Evolutionary conservation across 2,797 vertebrate genomes (phyloP).

Genomic region (Bothrops alternatus): DNA sequence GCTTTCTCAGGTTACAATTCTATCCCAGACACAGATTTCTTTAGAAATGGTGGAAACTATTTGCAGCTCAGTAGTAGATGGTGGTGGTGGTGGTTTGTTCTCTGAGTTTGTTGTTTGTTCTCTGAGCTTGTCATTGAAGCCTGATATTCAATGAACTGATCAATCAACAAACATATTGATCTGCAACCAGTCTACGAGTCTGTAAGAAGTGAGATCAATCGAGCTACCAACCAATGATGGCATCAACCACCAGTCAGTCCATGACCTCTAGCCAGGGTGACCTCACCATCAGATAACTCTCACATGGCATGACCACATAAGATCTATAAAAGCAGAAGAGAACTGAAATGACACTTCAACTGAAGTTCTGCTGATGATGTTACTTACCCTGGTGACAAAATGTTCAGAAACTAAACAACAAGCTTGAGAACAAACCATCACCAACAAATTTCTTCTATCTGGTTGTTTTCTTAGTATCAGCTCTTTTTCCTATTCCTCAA

Average conservation of each 20-base stretch:
- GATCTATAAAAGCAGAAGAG: not conserved
- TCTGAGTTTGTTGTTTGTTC: not conserved
- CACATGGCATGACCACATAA: not conserved
- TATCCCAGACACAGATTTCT: not conserved
- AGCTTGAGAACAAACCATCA: not conserved
- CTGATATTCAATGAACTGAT: not conserved
- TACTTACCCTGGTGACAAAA: not conserved
- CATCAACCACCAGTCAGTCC: not conserved
- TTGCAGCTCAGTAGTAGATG: not conserved
- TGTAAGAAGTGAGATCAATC: no score
- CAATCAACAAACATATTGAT: no score
- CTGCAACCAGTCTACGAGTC: no score
- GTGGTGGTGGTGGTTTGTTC: not conserved
- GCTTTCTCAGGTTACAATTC: not conserved
- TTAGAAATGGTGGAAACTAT: not conserved
- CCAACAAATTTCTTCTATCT: not conserved
- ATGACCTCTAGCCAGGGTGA: not conserved
- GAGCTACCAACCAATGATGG: no score
- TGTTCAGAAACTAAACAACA: not conserved
- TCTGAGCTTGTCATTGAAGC: not conserved
- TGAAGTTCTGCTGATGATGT: not conserved
- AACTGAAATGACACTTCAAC: not conserved
- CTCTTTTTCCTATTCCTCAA: not conserved
- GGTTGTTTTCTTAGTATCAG: not conserved
- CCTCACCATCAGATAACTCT: not conserved